phyloP scores from a whole-genome alignment of 2,888 invertebrate species.

The Plutella xylostella region DNA sequence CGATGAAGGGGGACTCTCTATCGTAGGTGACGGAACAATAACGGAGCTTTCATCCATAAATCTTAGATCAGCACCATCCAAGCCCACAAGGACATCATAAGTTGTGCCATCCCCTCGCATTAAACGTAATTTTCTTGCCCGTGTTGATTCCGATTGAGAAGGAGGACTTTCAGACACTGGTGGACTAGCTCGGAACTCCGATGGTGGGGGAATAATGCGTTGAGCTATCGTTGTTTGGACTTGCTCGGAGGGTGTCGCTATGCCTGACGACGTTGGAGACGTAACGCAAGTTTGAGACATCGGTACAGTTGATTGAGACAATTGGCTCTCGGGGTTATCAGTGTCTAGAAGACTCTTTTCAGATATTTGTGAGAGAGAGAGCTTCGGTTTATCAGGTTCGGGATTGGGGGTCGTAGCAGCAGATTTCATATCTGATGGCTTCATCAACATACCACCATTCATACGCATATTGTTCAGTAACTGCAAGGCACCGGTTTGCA shows the following conservation, averaged over 20 bases:
- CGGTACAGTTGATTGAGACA: conserved; percentile 40
- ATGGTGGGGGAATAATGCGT: conserved; percentile 80
- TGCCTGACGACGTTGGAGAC: conserved; percentile 51
- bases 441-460: conserved; percentile 65
- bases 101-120: conserved; percentile 72
- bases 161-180: conserved; percentile 74
- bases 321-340: conserved; percentile 63
- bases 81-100: conserved; percentile 81
- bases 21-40: conserved; percentile 81
- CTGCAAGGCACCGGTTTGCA: conserved; percentile 72
- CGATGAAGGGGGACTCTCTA: conserved; percentile 81
- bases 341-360: conserved; percentile 74
- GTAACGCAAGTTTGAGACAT: conserved; percentile 41
- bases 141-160: conserved; percentile 64
- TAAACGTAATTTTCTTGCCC: conserved; percentile 65
- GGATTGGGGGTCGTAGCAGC: conserved; percentile 23
- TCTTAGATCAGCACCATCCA: conserved; percentile 88
- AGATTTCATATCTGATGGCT: conserved; percentile 42
- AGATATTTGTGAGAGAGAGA: conserved; percentile 71
- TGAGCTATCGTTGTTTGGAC: conserved; percentile 69
- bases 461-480: conserved; percentile 65
- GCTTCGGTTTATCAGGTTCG: conserved; percentile 46
- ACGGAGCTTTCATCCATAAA: conserved; percentile 94
- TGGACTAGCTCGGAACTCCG: conserved; percentile 78
- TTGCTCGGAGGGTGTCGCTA: conserved; percentile 53